Conservation (phyloP, 30 jellyfish, hydroid and myxozoan genomes). For the Pelagia noctiluca region DNA sequence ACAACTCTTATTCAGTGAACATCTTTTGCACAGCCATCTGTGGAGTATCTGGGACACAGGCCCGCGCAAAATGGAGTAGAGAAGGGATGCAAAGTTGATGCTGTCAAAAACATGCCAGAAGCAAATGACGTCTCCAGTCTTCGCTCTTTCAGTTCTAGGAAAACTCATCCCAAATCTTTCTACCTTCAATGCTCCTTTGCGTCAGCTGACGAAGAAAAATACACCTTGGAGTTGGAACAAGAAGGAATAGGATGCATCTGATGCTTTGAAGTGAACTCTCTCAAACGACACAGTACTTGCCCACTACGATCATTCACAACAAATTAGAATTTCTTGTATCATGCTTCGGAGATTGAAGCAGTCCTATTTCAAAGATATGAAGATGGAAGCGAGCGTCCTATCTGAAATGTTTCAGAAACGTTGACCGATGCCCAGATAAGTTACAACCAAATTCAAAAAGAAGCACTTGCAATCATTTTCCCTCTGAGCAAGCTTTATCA, state of each 20-base stretch:
- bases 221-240: slow-evolving; percentile 50
- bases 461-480: slow-evolving; percentile 23
- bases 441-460: slow-evolving; percentile 72
- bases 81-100: no score
- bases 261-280: slow-evolving; percentile 25
- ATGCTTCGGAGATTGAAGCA: slow-evolving; percentile 51
- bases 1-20: no score
- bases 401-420: slow-evolving; percentile 29
- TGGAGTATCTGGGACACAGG: no score
- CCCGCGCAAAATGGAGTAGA: no score
- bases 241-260: slow-evolving; percentile 35
- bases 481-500: slow-evolving; percentile 35
- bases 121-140: no score
- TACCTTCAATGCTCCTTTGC: no score
- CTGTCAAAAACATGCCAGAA: no score
- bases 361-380: slow-evolving; percentile 49
- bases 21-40: no score
- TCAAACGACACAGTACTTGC: slow-evolving; percentile 45
- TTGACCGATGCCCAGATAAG: slow-evolving; percentile 44
- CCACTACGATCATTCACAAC: slow-evolving; percentile 46
- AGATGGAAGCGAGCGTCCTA: slow-evolving; percentile 58
- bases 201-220: no score
- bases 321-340: slow-evolving; percentile 50
- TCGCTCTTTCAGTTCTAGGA: no score
- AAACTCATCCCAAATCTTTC: no score